Conservation (phyloP, 2,888 invertebrate species). For the Odontocerum albicorne region DNA sequence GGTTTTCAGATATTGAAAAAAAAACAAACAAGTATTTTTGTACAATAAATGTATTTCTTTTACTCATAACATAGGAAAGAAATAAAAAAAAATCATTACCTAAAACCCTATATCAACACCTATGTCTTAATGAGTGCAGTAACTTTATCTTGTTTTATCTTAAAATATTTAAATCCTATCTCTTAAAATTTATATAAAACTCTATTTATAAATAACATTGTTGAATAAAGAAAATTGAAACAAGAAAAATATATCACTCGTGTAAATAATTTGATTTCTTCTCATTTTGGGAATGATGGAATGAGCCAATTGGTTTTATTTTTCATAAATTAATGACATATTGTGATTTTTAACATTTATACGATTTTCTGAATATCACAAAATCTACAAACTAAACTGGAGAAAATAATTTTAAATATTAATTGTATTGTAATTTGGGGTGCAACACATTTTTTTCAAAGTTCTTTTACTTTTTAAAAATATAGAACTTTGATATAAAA, state of each 20-base stretch:
- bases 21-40: slow-evolving; percentile 22
- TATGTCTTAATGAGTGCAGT: slow-evolving; percentile 23
- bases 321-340: background rate
- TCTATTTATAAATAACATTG: slow-evolving; percentile 24
- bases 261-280: background rate
- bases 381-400: slow-evolving; percentile 1
- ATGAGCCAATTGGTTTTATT: background rate
- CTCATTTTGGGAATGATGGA: slow-evolving; percentile 2
- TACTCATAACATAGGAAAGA: slow-evolving; percentile 30
- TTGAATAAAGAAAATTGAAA: slow-evolving; percentile 1
- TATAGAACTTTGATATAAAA: no score
- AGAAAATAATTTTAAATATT: no score
- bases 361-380: background rate
- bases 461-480: no score
- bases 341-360: no score
- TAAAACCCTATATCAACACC: slow-evolving; percentile 26
- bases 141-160: slow-evolving; percentile 10
- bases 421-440: no score
- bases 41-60: slow-evolving; percentile 33
- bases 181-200: slow-evolving; percentile 19
- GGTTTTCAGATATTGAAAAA: slow-evolving; percentile 6
- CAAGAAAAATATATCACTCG: slow-evolving; percentile 12
- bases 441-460: no score
- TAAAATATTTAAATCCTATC: slow-evolving; percentile 20
- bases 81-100: slow-evolving; percentile 24